A percentile compares a stretch with the other conserved stretches of the same genome.
phyloP scores from a whole-genome alignment of 1,140 invertebrate genomes.

The Myzus persicae region DNA sequence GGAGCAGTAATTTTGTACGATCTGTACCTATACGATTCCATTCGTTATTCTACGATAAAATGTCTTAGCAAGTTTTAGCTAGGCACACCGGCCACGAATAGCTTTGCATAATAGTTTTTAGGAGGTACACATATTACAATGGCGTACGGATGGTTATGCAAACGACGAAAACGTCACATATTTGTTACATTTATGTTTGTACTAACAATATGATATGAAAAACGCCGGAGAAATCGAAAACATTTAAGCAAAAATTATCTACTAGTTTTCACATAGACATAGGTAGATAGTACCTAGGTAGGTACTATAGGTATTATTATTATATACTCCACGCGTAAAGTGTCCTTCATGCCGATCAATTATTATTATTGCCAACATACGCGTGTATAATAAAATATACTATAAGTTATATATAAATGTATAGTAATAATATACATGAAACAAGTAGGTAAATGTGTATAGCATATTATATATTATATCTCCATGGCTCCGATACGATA shows the following conservation, averaged over 20 bases:
- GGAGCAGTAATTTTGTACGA: not conserved
- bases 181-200: not conserved
- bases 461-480: not conserved
- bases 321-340: not conserved
- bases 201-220: not conserved
- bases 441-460: not conserved
- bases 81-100: not conserved
- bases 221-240: not conserved
- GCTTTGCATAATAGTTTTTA: not conserved
- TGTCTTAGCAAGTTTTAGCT: not conserved
- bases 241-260: not conserved
- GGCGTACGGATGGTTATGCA: not conserved
- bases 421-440: not conserved
- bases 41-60: not conserved
- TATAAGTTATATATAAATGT: not conserved
- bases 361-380: not conserved
- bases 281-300: too few species aligned
- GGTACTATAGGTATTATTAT: not conserved
- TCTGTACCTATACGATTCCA: not conserved
- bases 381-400: not conserved
- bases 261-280: not conserved
- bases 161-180: not conserved
- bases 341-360: not conserved
- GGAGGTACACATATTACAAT: not conserved
- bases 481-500: not conserved